Evolutionary conservation across 1,140 invertebrate species (phyloP), one percentile per base, ranked within the genome.

Genomic region (Luehdorfia chinensis): DNA sequence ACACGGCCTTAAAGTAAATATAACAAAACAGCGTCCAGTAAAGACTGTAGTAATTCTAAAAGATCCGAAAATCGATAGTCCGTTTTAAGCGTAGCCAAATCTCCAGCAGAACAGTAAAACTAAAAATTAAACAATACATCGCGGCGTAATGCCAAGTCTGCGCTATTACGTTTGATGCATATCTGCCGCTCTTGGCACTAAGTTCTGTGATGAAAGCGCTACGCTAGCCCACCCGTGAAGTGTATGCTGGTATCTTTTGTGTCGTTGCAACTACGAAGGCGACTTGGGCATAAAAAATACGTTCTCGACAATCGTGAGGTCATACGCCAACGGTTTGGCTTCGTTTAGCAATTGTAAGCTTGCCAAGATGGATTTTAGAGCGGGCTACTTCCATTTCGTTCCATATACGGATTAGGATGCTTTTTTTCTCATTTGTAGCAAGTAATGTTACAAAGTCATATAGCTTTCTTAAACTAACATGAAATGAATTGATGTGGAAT

Each of bases 61-160:
- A 21, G 19, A 56, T 56, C 31, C 39, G 14, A 33, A 47, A 54
- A 59, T 59, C 49, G 44, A 56, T 59, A 50, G n/a, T 21, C 27
- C 31, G 33, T 39, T 48, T 6, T 9, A 33, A 27, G 8, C 31
- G 36, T 21, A 58, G 61, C 64, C 61, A 66, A 65, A 46, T 54
- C 41, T 47, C 28, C 41, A 45, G 32, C 12, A 36, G 45, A 46
- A 59, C 54, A 56, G 44, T 53, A 44, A 49, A 60, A 69, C 58
- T 75, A 67, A 75, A 70, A 72, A 75, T 75, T 70, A 72, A 72
- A 75, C 71, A 72, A 75, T 70, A 65, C 55, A 47, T 58, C 21
- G 60, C 46, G 16, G 43, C 15, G 8, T 11, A n/a, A 41, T 70
- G 72, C 72, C 72, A 75, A 72, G 37, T 44, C 13, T 36, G 30